A percentile compares a stretch with the other conserved stretches of the same genome.
phyloP scores from a whole-genome alignment of 2,113 vertebrate species.

The Trogon surrucura region DNA sequence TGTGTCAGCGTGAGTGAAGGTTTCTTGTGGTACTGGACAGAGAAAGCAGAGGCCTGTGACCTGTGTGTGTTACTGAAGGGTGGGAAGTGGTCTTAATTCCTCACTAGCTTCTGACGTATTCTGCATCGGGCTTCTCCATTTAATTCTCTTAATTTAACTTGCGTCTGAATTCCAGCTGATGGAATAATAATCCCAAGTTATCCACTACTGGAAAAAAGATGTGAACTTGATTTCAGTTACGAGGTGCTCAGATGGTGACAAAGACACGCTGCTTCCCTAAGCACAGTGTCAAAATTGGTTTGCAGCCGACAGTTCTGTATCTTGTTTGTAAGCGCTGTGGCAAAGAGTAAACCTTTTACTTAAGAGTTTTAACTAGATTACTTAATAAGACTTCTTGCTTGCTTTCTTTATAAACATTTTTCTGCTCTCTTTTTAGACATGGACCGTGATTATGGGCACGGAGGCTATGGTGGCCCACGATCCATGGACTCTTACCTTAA shows the following conservation, averaged over 20 bases:
- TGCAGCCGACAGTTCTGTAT: neutral
- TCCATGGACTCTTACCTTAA: constrained; percentile 85
- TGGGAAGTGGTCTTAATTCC: neutral
- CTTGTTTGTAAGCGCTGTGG: constrained; percentile 21
- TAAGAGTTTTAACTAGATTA: constrained; percentile 23
- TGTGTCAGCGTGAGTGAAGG: neutral
- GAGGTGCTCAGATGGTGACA: neutral
- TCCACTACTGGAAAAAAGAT: neutral
- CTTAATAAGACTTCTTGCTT: constrained; percentile 16
- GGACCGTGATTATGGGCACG: constrained; percentile 85
- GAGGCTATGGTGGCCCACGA: constrained; percentile 83
- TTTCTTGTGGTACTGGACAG: neutral
- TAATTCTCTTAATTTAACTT: neutral
- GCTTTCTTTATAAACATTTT: constrained; percentile 70
- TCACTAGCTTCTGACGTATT: neutral
- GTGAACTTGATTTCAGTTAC: neutral
- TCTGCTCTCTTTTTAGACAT: constrained; percentile 80
- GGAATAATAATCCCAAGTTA: neutral
- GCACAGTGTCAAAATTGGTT: neutral
- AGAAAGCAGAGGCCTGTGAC: neutral
- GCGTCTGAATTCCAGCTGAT: neutral
- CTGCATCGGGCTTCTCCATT: neutral
- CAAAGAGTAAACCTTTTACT: constrained; percentile 2
- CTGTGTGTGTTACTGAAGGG: neutral
- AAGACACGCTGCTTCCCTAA: neutral